Conservation (phyloP, 2,888 invertebrate genomes). For the Drosophila putrida region DNA sequence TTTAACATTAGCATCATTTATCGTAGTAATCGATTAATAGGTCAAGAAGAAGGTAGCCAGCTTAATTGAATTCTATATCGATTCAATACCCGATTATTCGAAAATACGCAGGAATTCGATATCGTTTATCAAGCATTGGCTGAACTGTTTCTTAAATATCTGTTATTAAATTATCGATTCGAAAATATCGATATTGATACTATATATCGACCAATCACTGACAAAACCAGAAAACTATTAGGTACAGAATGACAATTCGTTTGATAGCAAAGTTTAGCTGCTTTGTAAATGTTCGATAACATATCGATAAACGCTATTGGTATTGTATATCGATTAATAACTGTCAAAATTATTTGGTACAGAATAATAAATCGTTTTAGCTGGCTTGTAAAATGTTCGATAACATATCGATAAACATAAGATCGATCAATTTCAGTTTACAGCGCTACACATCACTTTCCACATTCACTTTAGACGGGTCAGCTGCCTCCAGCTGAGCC, state of each 20-base stretch:
- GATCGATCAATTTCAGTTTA: neutral
- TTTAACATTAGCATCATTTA: slow-evolving; percentile 19
- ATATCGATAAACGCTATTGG: neutral
- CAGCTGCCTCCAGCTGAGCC: slow-evolving; percentile 1
- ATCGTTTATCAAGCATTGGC: too few species aligned
- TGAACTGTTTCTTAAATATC: too few species aligned
- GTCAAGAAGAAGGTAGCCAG: too few species aligned
- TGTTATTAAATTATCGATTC: neutral
- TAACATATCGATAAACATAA: neutral
- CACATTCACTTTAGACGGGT: neutral
- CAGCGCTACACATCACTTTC: neutral
- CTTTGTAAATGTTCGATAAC: neutral
- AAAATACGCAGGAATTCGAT: neutral
- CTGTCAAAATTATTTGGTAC: neutral
- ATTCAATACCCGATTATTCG: too few species aligned
- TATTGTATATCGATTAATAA: neutral
- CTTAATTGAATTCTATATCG: too few species aligned
- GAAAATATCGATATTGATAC: neutral
- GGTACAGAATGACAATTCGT: too few species aligned
- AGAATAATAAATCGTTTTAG: too few species aligned
- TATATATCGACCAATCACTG: neutral
- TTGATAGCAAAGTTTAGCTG: too few species aligned
- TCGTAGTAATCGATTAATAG: slow-evolving; percentile 2
- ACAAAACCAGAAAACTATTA: neutral
- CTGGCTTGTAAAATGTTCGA: neutral